Evolutionary conservation across 2,888 invertebrate genomes (phyloP), one percentile per base, ranked within the genome.

Genomic region (Mechanitis mazaeus): DNA sequence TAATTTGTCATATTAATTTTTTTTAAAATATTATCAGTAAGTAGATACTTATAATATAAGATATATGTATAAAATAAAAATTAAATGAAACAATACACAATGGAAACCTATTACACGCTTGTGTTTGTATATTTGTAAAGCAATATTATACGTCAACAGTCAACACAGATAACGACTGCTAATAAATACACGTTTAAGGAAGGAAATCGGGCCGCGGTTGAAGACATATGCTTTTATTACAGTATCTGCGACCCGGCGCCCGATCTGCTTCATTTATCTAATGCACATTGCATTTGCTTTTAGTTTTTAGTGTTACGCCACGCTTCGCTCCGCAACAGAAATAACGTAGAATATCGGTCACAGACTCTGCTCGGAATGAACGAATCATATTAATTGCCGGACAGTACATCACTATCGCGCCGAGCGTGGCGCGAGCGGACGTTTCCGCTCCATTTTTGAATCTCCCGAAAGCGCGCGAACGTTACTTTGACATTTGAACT

Each of bases 331-430:
- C 76, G 75, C 74, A 83, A 84, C 89, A 84, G 87, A 88, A 89
- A 89, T 90, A 89, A 87, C 87, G 84, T 80, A 72, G 84, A 87
- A 90, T 89, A 89, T 90, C 90, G 90, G 90, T 88, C 90, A 90
- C 78, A 76, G 84, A 83, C 83, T 80, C 84, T 72, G 77, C 70
- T 76, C 76, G 73, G 80, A 81, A 79, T 78, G 85, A 83, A 80
- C 82, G 82, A 82, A 79, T 81, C 78, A 78, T 79, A 83, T 87
- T 88, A 87, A 89, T 88, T 87, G 81, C 78, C 75, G 72, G 72
- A 69, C 69, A 69, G 71, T 67, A 72, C 75, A 79, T 72, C 77
- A 78, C 75, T 87, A 86, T 80, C 84, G 84, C 75, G 72, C 76
- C 75, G 85, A 79, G 76, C 82, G 81, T 76, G 77, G 77, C 78